Evolutionary conservation across 2,797 vertebrate species (phyloP).

Genomic region (Spinus pinus): DNA sequence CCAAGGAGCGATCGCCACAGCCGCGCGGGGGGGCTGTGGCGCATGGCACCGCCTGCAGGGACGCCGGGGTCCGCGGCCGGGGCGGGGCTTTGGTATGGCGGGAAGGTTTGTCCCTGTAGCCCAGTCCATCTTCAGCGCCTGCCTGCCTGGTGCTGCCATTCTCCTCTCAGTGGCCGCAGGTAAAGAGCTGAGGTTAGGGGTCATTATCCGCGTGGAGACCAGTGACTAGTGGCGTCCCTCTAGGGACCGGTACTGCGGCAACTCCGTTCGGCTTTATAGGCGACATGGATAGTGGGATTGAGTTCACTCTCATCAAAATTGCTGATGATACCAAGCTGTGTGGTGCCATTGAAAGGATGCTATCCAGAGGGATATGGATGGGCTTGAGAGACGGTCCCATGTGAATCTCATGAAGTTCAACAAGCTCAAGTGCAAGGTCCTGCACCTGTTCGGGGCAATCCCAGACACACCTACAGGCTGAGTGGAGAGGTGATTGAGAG

Average conservation of each 20-base stretch:
- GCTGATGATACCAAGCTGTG: neutral
- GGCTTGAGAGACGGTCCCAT: neutral
- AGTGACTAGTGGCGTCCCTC: no score
- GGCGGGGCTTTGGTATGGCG: fast-evolving
- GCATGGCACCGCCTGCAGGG: neutral
- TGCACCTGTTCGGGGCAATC: neutral
- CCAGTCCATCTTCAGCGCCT: fast-evolving
- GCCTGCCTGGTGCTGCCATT: no score
- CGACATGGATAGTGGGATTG: neutral
- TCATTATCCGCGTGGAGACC: neutral
- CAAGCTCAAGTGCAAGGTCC: no score
- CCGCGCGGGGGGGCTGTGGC: fast-evolving
- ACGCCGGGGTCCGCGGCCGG: neutral
- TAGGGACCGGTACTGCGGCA: neutral
- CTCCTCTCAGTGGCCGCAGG: neutral
- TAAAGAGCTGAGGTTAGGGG: neutral
- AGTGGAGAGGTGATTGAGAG: neutral
- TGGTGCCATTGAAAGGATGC: neutral
- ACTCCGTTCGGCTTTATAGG: no score
- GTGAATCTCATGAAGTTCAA: neutral
- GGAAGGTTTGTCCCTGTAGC: fast-evolving
- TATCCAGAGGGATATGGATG: neutral
- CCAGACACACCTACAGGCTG: no score
- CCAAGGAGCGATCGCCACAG: neutral
- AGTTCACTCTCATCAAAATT: neutral